These are phyloP conservation scores for Lithophane ornitopus DNA, from an alignment of 2,888 invertebrate genomes.

Conservation along the genomic window DNA sequence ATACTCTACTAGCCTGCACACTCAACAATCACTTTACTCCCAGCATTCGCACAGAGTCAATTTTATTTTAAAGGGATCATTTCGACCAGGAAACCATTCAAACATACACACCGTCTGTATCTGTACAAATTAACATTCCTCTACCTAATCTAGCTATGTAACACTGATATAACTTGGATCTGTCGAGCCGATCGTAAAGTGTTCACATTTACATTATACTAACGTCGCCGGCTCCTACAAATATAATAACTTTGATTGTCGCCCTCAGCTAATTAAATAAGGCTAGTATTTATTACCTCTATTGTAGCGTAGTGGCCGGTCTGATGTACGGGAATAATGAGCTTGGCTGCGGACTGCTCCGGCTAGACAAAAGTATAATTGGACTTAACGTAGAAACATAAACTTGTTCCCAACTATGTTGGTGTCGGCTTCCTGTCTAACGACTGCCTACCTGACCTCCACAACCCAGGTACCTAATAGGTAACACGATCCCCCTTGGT, in stretches of 20 bases:
- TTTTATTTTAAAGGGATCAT: background rate
- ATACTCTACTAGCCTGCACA: background rate
- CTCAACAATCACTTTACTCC: background rate
- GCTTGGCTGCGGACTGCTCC: background rate
- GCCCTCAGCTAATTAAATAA: slow-evolving; percentile 52
- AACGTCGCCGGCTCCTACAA: slow-evolving; percentile 42
- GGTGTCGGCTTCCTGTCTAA: background rate
- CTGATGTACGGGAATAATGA: background rate
- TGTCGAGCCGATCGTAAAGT: slow-evolving; percentile 11
- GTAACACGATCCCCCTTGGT: no score
- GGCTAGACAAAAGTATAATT: no score
- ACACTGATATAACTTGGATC: background rate
- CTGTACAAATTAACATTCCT: slow-evolving; percentile 4
- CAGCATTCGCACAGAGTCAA: background rate
- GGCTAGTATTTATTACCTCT: slow-evolving; percentile 38
- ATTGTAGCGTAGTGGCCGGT: slow-evolving; percentile 11
- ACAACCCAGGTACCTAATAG: no score
- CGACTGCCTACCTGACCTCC: no score
- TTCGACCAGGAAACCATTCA: background rate
- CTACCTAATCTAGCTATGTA: slow-evolving; percentile 2
- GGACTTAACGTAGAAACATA: background rate
- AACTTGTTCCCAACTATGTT: background rate
- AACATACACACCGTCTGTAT: background rate
- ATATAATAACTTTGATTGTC: slow-evolving; percentile 50
- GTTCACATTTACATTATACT: slow-evolving; percentile 42